These are phyloP conservation scores for Plodia interpunctella DNA, from an alignment of 1,140 invertebrate genomes.

Conservation along the genomic window DNA sequence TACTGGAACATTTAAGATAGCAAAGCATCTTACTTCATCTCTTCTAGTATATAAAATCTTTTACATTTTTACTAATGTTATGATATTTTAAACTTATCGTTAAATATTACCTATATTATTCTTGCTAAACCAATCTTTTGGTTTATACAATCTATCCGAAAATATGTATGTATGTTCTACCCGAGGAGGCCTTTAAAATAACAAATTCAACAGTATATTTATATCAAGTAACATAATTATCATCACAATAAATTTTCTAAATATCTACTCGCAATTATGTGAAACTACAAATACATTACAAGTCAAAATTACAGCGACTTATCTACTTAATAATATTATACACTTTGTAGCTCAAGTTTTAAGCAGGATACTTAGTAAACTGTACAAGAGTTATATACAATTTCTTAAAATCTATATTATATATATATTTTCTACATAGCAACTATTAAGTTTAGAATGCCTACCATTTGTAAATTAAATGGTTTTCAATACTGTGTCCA, in stretches of 20 bases:
- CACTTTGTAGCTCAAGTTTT: constrained; percentile 41
- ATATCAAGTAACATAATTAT: constrained; percentile 5
- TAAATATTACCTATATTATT: not conserved
- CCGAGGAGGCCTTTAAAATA: constrained; percentile 44
- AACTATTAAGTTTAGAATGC: constrained; percentile 38
- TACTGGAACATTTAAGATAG: constrained; percentile 15
- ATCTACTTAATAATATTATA: constrained; percentile 37
- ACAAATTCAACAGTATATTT: constrained; percentile 23
- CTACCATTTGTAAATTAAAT: constrained; percentile 36
- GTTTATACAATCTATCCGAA: constrained; percentile 62
- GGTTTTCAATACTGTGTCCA: constrained; percentile 81
- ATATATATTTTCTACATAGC: constrained; percentile 29
- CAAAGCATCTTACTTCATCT: not conserved
- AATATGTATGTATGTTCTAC: constrained; percentile 52
- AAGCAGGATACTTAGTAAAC: constrained; percentile 48
- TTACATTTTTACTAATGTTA: constrained; percentile 12
- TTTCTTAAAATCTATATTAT: constrained; percentile 32
- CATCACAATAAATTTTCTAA: constrained; percentile 18
- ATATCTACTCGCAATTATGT: constrained; percentile 9
- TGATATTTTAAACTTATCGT: constrained; percentile 4
- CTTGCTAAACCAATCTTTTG: constrained; percentile 18
- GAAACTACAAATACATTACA: constrained; percentile 3
- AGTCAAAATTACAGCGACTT: constrained; percentile 19
- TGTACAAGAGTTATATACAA: constrained; percentile 68
- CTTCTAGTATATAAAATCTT: constrained; percentile 34